phyloP scores from a whole-genome alignment of 2,113 vertebrate species.

The Anas platyrhynchos region DNA sequence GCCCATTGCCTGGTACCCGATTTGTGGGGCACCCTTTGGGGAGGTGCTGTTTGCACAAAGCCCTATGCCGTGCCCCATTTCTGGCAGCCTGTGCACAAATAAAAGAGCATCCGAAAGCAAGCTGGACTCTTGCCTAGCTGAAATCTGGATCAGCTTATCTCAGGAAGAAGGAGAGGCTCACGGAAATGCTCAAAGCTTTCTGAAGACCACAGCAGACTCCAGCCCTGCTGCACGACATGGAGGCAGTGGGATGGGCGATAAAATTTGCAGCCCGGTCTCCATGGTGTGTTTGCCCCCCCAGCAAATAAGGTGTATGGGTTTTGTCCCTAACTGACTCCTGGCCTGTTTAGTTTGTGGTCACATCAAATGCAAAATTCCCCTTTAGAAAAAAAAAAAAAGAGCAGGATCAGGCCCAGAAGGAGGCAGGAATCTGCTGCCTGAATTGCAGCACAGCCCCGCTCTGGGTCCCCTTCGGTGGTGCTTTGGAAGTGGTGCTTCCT shows the following conservation, averaged over 20 bases:
- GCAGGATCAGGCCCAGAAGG: background rate
- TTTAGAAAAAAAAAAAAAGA: background rate
- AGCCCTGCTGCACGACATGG: rapidly evolving
- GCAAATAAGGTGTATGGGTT: background rate
- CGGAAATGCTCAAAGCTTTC: background rate
- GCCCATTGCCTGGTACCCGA: background rate
- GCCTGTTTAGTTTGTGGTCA: background rate
- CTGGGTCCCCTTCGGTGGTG: background rate
- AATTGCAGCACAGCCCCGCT: background rate
- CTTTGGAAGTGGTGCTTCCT: slow-evolving; percentile 6
- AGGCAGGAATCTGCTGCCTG: background rate
- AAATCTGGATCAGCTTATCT: background rate
- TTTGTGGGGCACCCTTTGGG: background rate
- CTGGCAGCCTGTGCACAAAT: background rate
- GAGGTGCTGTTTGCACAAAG: background rate
- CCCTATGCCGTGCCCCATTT: background rate
- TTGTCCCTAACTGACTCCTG: background rate
- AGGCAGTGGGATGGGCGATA: background rate
- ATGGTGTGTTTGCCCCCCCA: background rate
- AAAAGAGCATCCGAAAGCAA: background rate
- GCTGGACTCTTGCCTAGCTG: background rate
- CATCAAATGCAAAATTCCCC: background rate
- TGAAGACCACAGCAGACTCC: background rate
- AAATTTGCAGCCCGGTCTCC: background rate
- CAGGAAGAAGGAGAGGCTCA: background rate